Conservation (phyloP, 2,888 invertebrate species). For the Tachina fera region DNA sequence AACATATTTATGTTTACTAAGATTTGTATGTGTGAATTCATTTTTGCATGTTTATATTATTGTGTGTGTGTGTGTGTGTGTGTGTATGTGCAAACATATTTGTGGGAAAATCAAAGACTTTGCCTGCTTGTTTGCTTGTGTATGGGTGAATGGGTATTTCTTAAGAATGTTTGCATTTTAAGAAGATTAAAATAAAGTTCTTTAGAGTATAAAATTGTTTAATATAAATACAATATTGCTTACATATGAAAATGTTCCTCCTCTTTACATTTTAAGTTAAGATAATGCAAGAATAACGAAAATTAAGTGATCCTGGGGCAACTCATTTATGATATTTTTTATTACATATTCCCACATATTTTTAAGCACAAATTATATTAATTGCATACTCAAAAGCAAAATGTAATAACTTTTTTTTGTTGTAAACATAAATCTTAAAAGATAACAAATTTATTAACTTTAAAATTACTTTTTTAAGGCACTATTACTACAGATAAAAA, state of each 20-base stretch:
- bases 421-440: too few relatives aligned
- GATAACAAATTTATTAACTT: too few relatives aligned
- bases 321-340: neutral
- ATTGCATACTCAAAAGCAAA: neutral
- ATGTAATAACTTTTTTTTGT: too few relatives aligned
- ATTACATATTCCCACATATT: neutral
- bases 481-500: too few relatives aligned
- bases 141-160: neutral
- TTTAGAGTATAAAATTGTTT: conserved; percentile 16
- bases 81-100: conserved; percentile 50
- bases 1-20: neutral
- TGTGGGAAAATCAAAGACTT: conserved; percentile 62
- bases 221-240: conserved; percentile 3
- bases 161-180: conserved; percentile 62
- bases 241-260: neutral
- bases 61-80: too few relatives aligned
- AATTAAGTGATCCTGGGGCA: conserved; percentile 29
- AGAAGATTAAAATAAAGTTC: conserved; percentile 62
- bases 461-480: too few relatives aligned
- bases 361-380: neutral
- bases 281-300: conserved; percentile 11
- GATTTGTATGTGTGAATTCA: neutral
- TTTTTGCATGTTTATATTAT: neutral
- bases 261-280: neutral
- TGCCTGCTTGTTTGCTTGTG: conserved; percentile 7